A percentile compares a stretch with the other conserved stretches of the same genome.
phyloP scores from a whole-genome alignment of 2,888 invertebrate species.

The Epinotia brunnichana region DNA sequence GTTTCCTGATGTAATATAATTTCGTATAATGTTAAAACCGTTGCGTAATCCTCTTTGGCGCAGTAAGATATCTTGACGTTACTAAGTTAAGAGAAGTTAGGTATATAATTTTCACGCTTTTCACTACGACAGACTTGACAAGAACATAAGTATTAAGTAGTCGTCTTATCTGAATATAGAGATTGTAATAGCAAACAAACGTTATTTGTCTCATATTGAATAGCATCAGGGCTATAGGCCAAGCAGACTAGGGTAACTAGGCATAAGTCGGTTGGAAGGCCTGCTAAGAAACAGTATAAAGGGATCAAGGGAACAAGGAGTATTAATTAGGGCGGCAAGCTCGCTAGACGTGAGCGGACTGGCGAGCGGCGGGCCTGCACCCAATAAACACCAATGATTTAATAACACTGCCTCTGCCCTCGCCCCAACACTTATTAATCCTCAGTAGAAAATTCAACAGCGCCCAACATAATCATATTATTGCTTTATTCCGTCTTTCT shows the following conservation, averaged over 20 bases:
- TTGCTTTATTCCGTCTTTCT: slow-evolving; percentile 27
- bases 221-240: neutral
- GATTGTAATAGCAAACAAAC: neutral
- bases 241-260: neutral
- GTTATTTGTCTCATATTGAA: neutral
- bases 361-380: slow-evolving; percentile 35
- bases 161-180: neutral
- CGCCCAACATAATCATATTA: slow-evolving; percentile 36
- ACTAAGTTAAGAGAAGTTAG: neutral
- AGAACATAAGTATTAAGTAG: neutral
- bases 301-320: slow-evolving; percentile 44
- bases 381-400: slow-evolving; percentile 47
- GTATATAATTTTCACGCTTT: neutral
- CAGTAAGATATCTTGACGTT: slow-evolving; percentile 3
- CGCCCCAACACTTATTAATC: slow-evolving; percentile 40
- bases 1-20: slow-evolving; percentile 38
- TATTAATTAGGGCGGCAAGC: slow-evolving; percentile 45
- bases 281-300: slow-evolving; percentile 40
- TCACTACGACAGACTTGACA: neutral
- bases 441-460: slow-evolving; percentile 40
- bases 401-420: slow-evolving; percentile 43
- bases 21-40: slow-evolving; percentile 36
- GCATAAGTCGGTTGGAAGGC: slow-evolving; percentile 1
- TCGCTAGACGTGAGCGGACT: slow-evolving; percentile 44
- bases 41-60: slow-evolving; percentile 27